phyloP scores from a whole-genome alignment of 1,140 invertebrate genomes.

The Plodia interpunctella region DNA sequence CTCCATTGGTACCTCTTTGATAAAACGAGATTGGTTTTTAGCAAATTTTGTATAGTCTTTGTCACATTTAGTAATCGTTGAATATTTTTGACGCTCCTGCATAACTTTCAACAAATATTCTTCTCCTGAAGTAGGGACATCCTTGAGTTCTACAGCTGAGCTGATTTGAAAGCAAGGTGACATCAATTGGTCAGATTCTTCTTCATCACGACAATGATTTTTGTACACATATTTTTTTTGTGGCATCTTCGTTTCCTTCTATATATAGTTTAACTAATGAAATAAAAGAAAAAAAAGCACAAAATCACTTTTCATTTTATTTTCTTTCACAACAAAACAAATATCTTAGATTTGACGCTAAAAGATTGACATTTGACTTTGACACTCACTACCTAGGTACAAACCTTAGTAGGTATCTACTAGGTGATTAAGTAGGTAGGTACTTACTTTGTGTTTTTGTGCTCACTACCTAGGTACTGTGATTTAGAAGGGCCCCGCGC shows the following conservation, averaged over 20 bases:
- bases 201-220: constrained; percentile 22
- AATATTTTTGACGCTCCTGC: constrained; percentile 50
- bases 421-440: no score
- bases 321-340: no score
- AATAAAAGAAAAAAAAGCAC: not conserved
- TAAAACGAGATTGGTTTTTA: constrained; percentile 52
- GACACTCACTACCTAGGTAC: no score
- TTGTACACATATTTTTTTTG: constrained; percentile 34
- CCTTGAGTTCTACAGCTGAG: constrained; percentile 46
- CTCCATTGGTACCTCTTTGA: constrained; percentile 60
- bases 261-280: no score
- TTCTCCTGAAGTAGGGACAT: constrained; percentile 56
- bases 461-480: no score
- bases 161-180: constrained; percentile 52
- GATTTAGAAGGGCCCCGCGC: no score
- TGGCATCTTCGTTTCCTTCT: constrained; percentile 23
- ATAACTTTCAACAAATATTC: constrained; percentile 63
- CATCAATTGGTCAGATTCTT: constrained; percentile 28
- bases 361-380: no score
- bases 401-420: no score
- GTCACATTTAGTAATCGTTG: constrained; percentile 43
- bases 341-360: no score
- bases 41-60: constrained; percentile 48
- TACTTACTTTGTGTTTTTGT: no score
- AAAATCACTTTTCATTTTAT: no score